Evolutionary conservation across 2,113 vertebrate species (phyloP).

Genomic region (Chlamydotis undulata): DNA sequence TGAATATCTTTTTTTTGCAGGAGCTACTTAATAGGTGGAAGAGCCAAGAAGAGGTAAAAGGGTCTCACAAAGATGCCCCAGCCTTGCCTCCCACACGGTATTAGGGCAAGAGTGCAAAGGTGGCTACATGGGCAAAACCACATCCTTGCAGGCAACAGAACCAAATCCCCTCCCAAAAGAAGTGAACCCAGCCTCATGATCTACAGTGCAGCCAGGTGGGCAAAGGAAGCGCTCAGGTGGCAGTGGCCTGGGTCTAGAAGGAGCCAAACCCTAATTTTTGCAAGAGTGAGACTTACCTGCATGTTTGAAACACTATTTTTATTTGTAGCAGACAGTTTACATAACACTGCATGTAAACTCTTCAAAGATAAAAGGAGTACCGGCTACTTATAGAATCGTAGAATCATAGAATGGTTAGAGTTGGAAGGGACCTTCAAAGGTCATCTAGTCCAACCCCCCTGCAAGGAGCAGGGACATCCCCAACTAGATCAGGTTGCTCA

Average conservation of each 20-base stretch:
- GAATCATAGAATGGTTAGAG: no score
- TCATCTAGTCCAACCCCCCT: no score
- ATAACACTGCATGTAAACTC: not conserved
- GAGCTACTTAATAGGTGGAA: not conserved
- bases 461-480: no score
- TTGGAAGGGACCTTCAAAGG: no score
- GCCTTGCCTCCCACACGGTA: fast-evolving
- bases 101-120: not conserved
- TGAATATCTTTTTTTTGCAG: not conserved
- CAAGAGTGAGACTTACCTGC: not conserved
- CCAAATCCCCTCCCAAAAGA: not conserved
- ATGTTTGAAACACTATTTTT: not conserved
- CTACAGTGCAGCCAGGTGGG: not conserved
- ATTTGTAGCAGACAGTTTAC: not conserved
- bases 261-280: not conserved
- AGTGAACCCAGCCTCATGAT: not conserved
- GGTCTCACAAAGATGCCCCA: not conserved
- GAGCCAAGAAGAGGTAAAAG: not conserved
- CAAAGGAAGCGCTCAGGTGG: fast-evolving
- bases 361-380: not conserved
- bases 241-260: not conserved
- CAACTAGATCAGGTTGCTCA: no score
- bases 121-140: fast-evolving
- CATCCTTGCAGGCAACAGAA: fast-evolving
- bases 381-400: not conserved